Evolutionary conservation across 1,140 invertebrate genomes (phyloP).

Genomic region (Helicoverpa zea): DNA sequence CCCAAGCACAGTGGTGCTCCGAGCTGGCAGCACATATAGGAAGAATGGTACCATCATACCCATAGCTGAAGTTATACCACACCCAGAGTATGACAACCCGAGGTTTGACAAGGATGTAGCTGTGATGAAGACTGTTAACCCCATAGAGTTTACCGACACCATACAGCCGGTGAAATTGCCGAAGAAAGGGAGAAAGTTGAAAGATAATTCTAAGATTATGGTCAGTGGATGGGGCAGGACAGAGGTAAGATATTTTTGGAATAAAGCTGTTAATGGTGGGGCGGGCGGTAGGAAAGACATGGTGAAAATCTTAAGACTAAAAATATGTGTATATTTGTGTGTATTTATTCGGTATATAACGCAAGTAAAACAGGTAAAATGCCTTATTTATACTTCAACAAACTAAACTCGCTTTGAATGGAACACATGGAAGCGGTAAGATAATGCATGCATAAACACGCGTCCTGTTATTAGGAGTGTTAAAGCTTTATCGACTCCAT

Average conservation of each 20-base stretch:
- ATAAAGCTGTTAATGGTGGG: no score
- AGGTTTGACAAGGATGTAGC: slow-evolving; percentile 88
- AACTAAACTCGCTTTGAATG: no score
- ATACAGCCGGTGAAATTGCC: slow-evolving; percentile 71
- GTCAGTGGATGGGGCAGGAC: slow-evolving; percentile 79
- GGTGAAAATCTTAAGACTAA: no score
- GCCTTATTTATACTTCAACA: no score
- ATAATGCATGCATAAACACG: not conserved
- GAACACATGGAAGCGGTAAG: not conserved
- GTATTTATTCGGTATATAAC: no score
- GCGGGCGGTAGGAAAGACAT: no score
- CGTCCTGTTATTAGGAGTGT: not conserved
- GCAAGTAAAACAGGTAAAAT: no score
- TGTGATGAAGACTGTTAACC: slow-evolving; percentile 80
- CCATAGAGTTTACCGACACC: slow-evolving; percentile 69
- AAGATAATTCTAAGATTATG: slow-evolving; percentile 58
- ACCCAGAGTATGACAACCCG: slow-evolving; percentile 83
- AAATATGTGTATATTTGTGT: no score
- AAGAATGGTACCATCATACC: slow-evolving; percentile 79
- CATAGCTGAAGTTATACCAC: slow-evolving; percentile 78
- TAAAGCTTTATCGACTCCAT: not conserved
- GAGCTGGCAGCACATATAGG: slow-evolving; percentile 78
- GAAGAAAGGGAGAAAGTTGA: slow-evolving; percentile 55
- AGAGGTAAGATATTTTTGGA: slow-evolving; percentile 56
- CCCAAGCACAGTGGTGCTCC: slow-evolving; percentile 74